These are phyloP conservation scores for Lepidurus arcticus DNA, from an alignment of 1,140 invertebrate genomes.

Conservation along the genomic window DNA sequence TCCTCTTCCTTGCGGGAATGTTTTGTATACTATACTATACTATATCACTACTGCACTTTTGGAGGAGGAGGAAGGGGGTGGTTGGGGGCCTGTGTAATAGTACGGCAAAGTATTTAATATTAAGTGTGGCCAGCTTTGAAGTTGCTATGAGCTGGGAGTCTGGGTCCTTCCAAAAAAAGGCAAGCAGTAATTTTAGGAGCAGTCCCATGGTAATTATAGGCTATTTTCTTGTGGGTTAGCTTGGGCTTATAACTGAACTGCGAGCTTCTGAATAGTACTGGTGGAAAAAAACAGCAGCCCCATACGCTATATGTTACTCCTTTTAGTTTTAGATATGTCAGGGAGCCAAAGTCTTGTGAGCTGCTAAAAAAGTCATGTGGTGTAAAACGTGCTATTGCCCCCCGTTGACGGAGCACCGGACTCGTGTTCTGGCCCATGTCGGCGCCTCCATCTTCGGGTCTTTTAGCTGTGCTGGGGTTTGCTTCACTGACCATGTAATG, in stretches of 20 bases:
- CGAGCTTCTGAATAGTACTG: neutral
- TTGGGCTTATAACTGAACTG: neutral
- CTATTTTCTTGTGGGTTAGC: constrained; percentile 7
- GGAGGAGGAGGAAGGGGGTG: neutral
- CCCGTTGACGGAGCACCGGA: constrained; percentile 7
- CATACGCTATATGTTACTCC: neutral
- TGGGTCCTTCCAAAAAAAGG: neutral
- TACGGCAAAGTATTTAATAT: neutral
- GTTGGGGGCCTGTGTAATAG: neutral
- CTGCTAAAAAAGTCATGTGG: constrained; percentile 1
- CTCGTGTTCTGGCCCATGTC: constrained; percentile 2
- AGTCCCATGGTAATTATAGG: constrained; percentile 17
- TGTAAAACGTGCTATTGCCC: neutral
- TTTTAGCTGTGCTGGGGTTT: neutral
- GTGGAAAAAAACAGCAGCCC: too few species aligned
- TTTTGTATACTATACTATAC: too few species aligned
- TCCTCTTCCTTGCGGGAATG: neutral
- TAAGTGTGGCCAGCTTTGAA: constrained; percentile 3
- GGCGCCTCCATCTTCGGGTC: neutral
- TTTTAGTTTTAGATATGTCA: neutral
- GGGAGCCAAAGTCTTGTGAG: neutral
- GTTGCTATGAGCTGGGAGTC: neutral
- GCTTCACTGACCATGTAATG: constrained; percentile 6
- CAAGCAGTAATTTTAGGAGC: constrained; percentile 19
- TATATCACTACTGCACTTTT: too few species aligned